Base-by-base conservation (phyloP, 1,140 invertebrate species). In the Musca domestica region DNA sequence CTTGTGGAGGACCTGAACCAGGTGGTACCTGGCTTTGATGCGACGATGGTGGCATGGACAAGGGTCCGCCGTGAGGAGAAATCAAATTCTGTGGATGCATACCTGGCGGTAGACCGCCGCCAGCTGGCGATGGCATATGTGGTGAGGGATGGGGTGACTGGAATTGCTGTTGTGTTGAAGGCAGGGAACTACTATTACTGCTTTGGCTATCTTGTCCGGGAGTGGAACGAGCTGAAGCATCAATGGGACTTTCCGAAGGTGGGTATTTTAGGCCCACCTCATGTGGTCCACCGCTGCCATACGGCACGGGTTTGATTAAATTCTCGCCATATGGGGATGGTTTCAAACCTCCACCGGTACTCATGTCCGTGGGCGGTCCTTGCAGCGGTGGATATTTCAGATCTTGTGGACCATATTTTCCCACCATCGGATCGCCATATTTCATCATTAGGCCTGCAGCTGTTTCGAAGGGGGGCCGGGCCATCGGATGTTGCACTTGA, bases 1-100 rank as follows among this genome's bases (percentile, higher is more conserved):
- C 69, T 71, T 83, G 78, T 76, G 86, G 78, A 79, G 87, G 64
- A 69, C 86, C 77, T 79, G 87, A 68, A 41, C 34, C 34, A 10
- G 34, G 34, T n/a, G 56, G 25, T 14, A 61, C 34, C 72, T 85
- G 76, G 79, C 84, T 82, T 23, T 83, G 84, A 71, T 84, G 83
- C 34, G 85, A 85, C 82, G 86, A 83, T 34, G 85, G 84, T 19
- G 86, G 85, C 3, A 86, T 85, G 74, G 64, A 19, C 12, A 46
- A 12, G 6, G 67, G 67, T 10, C 30, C 25, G n/a, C 70, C 70
- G 46, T 68, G 74, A 19, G 74, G 69, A 3, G 74, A 72, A 84
- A 88, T 88, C 64, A 89, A 81, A 78, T 89, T 88, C 80, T 87
- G 88, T 54, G 87, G 87, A 82, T 88, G 48, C 85, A 85, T 73